These are phyloP conservation scores for Apeltes quadracus DNA, from an alignment of 2,113 vertebrate species.

Conservation along the genomic window DNA sequence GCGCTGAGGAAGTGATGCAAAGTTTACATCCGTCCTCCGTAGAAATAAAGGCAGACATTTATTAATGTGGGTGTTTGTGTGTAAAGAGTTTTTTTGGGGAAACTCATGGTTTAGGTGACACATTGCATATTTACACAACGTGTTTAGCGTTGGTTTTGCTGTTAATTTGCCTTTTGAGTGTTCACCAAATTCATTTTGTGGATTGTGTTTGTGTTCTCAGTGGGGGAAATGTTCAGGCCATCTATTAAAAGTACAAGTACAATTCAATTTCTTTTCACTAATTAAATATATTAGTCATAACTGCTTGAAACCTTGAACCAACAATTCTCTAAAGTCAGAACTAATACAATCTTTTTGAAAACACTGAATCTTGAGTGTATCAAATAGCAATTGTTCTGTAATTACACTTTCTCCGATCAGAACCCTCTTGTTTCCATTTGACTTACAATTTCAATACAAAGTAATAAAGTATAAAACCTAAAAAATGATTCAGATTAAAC, in stretches of 20 bases:
- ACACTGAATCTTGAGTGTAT: conserved; percentile 22
- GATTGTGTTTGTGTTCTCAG: neutral
- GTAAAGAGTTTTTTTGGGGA: too few species aligned
- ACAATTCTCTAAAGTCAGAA: conserved; percentile 12
- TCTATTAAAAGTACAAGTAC: conserved; percentile 17
- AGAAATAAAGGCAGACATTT: too few species aligned
- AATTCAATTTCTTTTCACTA: conserved; percentile 45
- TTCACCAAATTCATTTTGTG: neutral
- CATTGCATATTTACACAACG: too few species aligned
- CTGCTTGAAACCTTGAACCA: conserved; percentile 15
- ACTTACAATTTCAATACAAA: conserved; percentile 22
- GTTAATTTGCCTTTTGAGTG: neutral
- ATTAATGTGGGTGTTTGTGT: too few species aligned
- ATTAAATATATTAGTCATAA: conserved; percentile 50
- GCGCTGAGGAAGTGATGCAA: neutral
- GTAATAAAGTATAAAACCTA: neutral
- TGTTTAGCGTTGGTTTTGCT: neutral
- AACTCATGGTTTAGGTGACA: neutral
- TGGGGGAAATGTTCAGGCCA: neutral
- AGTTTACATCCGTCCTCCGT: too few species aligned
- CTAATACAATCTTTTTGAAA: conserved; percentile 11
- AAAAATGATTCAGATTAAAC: neutral
- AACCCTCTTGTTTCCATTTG: conserved; percentile 2
- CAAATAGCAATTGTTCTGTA: conserved; percentile 52
- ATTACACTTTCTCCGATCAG: conserved; percentile 40